Conservation (phyloP, 2,888 invertebrate species). For the Proisotoma minuta region DNA sequence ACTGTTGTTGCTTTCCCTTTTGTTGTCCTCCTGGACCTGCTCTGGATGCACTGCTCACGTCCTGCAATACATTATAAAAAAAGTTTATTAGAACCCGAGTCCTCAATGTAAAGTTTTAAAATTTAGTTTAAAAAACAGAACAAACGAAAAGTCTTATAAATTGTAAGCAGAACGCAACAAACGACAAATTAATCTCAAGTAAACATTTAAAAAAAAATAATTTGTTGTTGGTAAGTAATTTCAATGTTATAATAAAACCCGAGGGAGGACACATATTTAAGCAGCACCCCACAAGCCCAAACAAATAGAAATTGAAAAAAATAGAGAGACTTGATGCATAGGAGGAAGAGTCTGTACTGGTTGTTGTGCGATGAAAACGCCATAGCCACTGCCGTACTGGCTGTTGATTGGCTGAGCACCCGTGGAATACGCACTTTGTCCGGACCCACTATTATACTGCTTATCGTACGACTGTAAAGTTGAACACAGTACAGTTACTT, state of each 20-base stretch:
- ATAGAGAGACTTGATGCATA: slow-evolving; percentile 47
- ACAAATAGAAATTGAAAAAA: slow-evolving; percentile 33
- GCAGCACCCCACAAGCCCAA: slow-evolving; percentile 9
- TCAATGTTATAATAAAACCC: too few species aligned
- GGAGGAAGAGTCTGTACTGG: slow-evolving; percentile 47
- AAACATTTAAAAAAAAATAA: too few species aligned
- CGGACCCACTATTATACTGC: slow-evolving; percentile 32
- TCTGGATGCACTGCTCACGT: slow-evolving; percentile 41
- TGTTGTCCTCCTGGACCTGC: slow-evolving; percentile 45
- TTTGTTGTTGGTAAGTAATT: too few species aligned
- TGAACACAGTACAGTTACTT: not conserved
- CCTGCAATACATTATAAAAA: slow-evolving; percentile 32
- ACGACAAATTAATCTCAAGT: too few species aligned
- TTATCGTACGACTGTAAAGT: slow-evolving; percentile 43
- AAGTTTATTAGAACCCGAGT: too few species aligned
- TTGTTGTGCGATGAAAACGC: slow-evolving; percentile 46
- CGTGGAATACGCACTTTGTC: slow-evolving; percentile 36
- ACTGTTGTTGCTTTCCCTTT: slow-evolving; percentile 44
- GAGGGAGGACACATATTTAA: too few species aligned
- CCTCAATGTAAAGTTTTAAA: too few species aligned
- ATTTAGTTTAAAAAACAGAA: too few species aligned
- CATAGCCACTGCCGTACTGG: slow-evolving; percentile 43
- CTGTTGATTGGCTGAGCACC: slow-evolving; percentile 37
- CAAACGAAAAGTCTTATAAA: too few species aligned
- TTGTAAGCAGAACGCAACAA: too few species aligned